Evolutionary conservation across 2,797 vertebrate species (phyloP), one percentile per base, ranked within the genome.

Genomic region (Arrhamphus sclerolepis): DNA sequence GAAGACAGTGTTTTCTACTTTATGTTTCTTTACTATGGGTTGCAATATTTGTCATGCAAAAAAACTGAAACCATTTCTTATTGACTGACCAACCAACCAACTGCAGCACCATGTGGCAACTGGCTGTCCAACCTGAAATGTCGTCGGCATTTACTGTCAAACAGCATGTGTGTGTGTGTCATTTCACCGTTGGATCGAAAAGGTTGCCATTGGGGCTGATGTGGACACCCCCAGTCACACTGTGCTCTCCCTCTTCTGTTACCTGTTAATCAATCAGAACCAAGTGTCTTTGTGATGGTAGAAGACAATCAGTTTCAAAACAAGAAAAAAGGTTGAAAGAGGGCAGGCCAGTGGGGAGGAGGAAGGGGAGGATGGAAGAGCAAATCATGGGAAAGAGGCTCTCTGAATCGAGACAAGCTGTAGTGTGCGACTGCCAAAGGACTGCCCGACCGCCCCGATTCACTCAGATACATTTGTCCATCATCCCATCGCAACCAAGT

Each of bases 251-350:
- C 91, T 92, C 89, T 90, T 92, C 90, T 91, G 87, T 91, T 91
- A 92, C 92, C 91, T 92, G 92, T 92, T 89, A 92, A 91, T 92
- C 92, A 93, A 92, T 93, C 92, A 92, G 92, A 93, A 92, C 90
- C 89, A 93, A 93, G 92, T 93, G 93, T 93, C 93, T 94, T 94
- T 94, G 92, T 92, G 92, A 93, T 93, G 91, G 92, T 93, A 92
- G 93, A 93, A 93, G 93, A 94, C 93, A 94, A 94, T 94, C 93
- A 94, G 92, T 92, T 93, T 93, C 90, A 92, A 93, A 92, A 91
- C 86, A 87, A 91, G 88, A 84, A 89, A 80, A 89, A 88, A 83
- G 91, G 90, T 89, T 87, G 84, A 89, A 90, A 90, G 90, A 89
- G 87, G 86, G 89, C 84, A 90, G 87, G 89, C 88, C 82, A 88